Percentiles rank a stretch among this genome's conserved stretches.
Conservation (phyloP, 2,888 invertebrate genomes). For the Netelia inedita region DNA sequence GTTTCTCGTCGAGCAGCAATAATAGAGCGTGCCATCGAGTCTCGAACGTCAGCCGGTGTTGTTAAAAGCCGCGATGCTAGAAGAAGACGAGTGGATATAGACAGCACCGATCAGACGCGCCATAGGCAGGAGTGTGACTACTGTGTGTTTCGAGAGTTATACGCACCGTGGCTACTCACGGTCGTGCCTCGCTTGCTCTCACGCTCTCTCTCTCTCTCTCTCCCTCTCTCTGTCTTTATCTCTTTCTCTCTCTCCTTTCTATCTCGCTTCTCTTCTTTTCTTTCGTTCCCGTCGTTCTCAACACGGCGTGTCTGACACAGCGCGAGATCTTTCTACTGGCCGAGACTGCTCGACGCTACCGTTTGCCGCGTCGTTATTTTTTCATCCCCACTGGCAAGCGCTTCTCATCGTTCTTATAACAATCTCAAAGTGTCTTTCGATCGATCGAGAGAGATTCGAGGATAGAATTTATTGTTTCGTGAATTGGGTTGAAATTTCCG, state of each 20-base stretch:
- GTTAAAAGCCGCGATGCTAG: neutral
- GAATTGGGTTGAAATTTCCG: too few species aligned
- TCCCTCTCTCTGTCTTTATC: neutral
- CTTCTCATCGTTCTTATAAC: neutral
- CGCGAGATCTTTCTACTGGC: conserved; percentile 33
- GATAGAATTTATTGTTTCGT: too few species aligned
- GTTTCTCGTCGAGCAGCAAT: neutral
- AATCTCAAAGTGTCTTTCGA: neutral
- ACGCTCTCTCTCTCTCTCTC: neutral
- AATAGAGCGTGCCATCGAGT: conserved; percentile 14
- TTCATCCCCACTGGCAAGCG: too few species aligned
- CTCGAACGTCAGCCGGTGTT: conserved; percentile 11
- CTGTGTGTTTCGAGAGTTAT: neutral
- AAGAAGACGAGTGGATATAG: conserved; percentile 33
- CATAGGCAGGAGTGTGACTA: neutral
- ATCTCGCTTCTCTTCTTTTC: neutral
- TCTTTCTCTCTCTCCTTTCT: neutral
- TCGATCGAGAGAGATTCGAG: neutral
- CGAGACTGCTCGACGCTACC: neutral
- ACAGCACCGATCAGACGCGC: conserved; percentile 12
- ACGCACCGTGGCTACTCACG: neutral
- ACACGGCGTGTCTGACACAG: conserved; percentile 36
- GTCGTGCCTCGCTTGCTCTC: neutral
- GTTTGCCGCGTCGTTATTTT: neutral
- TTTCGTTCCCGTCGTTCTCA: neutral